Base-by-base conservation (phyloP, 2,113 vertebrate species). In the Syrrhaptes paradoxus region DNA sequence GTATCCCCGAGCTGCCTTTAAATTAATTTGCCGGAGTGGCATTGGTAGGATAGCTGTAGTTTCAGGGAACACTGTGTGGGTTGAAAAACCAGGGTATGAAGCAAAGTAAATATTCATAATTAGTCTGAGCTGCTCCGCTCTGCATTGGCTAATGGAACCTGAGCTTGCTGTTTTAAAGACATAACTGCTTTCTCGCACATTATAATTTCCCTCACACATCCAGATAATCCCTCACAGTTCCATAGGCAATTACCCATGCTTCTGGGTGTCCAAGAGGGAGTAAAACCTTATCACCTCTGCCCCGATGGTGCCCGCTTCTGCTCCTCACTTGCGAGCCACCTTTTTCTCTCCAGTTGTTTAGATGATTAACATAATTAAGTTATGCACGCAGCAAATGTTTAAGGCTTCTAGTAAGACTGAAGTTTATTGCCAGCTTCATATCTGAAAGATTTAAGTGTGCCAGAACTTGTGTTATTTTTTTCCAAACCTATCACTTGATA, bases 261-360 rank as follows among this genome's bases (percentile, higher is more conserved):
- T 95, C 76, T 77, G 81, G 78, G 52, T 90, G 96, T 95, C 86
- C 93, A 96, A 93, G 84, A 90, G 89, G 91, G 93, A 97, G 86
- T 75, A 90, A 93, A 95, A 92, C 79, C 83, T 97, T 95, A 95
- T 97, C 95, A 96, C 93, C 91, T 95, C 83, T 95, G 52, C 86
- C 91, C 72, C 19, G 7, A 80, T 48, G 61, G 61, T 4, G 6
- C 34, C 79, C 7, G 12, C 58, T 95, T 93, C 78, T 85, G 51
- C 88, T 93, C 67, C 6, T 2, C 0, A 2, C 43, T 90, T 0
- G 0, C 52, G 76, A 95, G 65, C n/a, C 80, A 96, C 65, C 73
- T 95, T 96, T 74, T 92, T 77, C 73, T 90, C 84, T 87, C 57
- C 34, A 89, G 76, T 91, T 95, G 79, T 96, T 96, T 93, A 71